Evolutionary conservation across 1,140 invertebrate genomes (phyloP), one percentile per base, ranked within the genome.

Genomic region (Trypoxylus dichotomus): DNA sequence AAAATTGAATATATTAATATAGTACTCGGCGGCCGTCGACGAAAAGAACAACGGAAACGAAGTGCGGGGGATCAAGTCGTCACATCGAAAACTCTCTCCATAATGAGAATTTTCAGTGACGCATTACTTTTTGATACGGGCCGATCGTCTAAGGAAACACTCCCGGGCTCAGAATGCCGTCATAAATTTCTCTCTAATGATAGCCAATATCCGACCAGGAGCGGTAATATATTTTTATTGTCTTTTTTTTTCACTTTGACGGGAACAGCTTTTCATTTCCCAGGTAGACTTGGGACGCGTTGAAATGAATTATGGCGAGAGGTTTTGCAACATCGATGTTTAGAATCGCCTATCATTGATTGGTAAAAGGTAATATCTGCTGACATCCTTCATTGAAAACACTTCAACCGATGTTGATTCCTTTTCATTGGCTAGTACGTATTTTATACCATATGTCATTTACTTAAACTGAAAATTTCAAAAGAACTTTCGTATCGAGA

Each of bases 1-100:
- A 68, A 68, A 68, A 68, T 68, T 68, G 60, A 68, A 68, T 68
- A 68, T 68, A 68, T 68, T 68, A 68, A 68, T 68, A 68, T 68
- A 68, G 27, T 13, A 68, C 7, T 68, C 24, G 24, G 24, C 27
- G 1, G 11, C 27, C 60, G 1, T 68, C 60, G 11, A 27, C 19
- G 24, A 27, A 29, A 68, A 68, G 60, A 68, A 68, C 60, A 68
- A 29, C 24, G 21, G 60, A 21, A 27, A 7, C 60, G 19, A 68
- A 68, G 60, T 68, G 60, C 10, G 24, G 11, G 27, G 60, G 60
- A 68, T 68, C 60, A 68, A 68, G 60, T 68, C 60, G 60, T 68
- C 60, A 68, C 60, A 15, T 24, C 60, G 60, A 68, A 68, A 68
- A 68, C 60, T 68, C 60, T 68, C 27, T 29, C 24, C 60, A 10